A percentile compares a stretch with the other conserved stretches of the same genome.
phyloP scores from a whole-genome alignment of 2,888 invertebrate species.

The Drosophila ustulata region DNA sequence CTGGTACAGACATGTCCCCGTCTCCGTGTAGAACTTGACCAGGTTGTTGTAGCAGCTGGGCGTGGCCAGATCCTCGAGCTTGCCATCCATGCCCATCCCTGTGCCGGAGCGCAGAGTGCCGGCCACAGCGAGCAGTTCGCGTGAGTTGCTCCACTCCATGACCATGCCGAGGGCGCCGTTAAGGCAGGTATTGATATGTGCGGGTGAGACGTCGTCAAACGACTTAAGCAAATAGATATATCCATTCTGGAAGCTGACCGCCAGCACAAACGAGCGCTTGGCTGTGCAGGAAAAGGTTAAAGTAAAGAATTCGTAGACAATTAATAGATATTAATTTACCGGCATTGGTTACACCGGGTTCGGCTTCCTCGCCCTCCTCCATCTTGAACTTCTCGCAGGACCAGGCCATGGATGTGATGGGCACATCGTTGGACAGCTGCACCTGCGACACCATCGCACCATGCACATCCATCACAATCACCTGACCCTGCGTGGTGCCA shows the following conservation, averaged over 20 bases:
- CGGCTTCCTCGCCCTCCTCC: slow-evolving; percentile 95
- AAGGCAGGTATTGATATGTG: slow-evolving; percentile 92
- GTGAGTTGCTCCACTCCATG: slow-evolving; percentile 98
- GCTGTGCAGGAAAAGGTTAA: slow-evolving; percentile 79
- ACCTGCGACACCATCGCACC: slow-evolving; percentile 97
- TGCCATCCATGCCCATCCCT: slow-evolving; percentile 57
- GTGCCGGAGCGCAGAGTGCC: slow-evolving; percentile 87
- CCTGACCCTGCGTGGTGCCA: slow-evolving; percentile 96
- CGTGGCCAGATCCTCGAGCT: slow-evolving; percentile 82
- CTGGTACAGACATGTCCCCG: slow-evolving; percentile 92
- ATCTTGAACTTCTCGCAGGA: slow-evolving; percentile 99
- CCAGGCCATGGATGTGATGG: slow-evolving; percentile 97
- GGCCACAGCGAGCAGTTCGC: slow-evolving; percentile 95
- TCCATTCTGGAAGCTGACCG: slow-evolving; percentile 95
- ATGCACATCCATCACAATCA: slow-evolving; percentile 98
- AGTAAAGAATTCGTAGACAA: neutral
- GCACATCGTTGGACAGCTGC: slow-evolving; percentile 93
- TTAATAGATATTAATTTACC: slow-evolving; percentile 65
- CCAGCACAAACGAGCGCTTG: slow-evolving; percentile 91
- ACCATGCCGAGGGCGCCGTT: slow-evolving; percentile 91
- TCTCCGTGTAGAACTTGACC: slow-evolving; percentile 96
- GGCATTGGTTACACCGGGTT: slow-evolving; percentile 87
- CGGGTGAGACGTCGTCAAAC: slow-evolving; percentile 97
- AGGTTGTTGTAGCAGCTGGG: slow-evolving; percentile 90
- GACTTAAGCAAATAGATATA: slow-evolving; percentile 94